Evolutionary conservation across 2,888 invertebrate species (phyloP), one percentile per base, ranked within the genome.

Genomic region (Hyposoter didymator): DNA sequence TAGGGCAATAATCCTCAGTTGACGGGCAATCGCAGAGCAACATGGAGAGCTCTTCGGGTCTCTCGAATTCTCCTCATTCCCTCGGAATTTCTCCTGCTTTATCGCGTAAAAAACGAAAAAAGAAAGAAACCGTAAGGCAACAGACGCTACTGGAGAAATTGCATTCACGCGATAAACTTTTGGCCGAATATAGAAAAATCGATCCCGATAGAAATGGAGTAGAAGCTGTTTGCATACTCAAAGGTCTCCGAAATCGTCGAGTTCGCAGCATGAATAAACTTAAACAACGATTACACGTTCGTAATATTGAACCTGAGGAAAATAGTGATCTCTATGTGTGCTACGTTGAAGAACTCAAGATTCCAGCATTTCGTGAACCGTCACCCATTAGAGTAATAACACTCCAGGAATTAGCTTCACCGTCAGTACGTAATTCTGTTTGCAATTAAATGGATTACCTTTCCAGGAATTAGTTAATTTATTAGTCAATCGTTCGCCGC

Each of bases 1-100:
- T 78, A 69, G 84, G 67, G 74, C 74, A 81, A 84, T 78, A 74
- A 82, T 81, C 74, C 78, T 84, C 81, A 84, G 84, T 84, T 78
- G 67, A 78, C 66, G 47, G 81, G 62, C 78, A 78, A 82, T 74
- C 84, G 73, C 69, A 69, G 81, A 69, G 81, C 73, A 75, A 47
- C 64, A 84, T 84, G 81, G 84, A 81, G 67, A 59, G 45, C 64
- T 28, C 39, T 47, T 67, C 81, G 75, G 59, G 22, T 39, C 35
- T 19, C 70, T 28, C 81, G 67, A 6, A 19, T 81, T 47, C 28
- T 66, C 32, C 49, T 66, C 39, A 35, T n/a, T 14, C 8, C 5
- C 55, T 17, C 35, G 8, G 19, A 76, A 47, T 17, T 2, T n/a
- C 14, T 10, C 69, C 28, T 19, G 49, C 0, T 22, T 12, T 28